These are phyloP conservation scores for Orientallactaga sibirica DNA, from an alignment of 2,797 vertebrate genomes.

Conservation along the genomic window DNA sequence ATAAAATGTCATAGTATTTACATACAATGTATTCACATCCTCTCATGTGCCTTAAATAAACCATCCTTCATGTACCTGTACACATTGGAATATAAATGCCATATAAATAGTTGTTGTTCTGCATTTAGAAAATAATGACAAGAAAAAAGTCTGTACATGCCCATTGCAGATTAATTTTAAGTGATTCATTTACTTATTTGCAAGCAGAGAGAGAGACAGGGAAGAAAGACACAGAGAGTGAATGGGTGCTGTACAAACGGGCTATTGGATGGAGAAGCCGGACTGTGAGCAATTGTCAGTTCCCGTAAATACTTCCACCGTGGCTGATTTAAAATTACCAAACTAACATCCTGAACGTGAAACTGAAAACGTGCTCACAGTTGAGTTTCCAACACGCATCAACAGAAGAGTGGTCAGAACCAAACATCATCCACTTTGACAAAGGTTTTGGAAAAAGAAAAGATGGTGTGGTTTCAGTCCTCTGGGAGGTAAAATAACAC, in stretches of 20 bases:
- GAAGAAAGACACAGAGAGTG: too few relatives aligned
- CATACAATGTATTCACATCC: not conserved
- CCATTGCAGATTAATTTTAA: not conserved
- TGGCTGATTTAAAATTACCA: not conserved
- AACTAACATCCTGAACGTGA: not conserved
- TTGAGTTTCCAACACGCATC: fast-evolving
- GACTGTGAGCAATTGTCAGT: not conserved
- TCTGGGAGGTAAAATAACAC: not conserved
- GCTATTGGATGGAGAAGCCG: not conserved
- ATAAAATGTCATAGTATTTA: not conserved
- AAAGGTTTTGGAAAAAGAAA: not conserved
- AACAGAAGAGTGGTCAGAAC: not conserved
- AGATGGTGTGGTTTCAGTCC: not conserved
- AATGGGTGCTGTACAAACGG: not conserved
- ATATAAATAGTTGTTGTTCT: not conserved
- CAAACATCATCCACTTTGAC: not conserved
- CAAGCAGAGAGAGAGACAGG: too few relatives aligned
- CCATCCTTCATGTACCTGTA: not conserved
- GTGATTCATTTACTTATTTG: too few relatives aligned
- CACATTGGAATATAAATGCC: not conserved
- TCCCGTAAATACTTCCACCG: not conserved
- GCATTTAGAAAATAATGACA: not conserved
- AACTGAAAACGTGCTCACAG: not conserved
- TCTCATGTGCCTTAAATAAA: not conserved
- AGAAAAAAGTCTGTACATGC: not conserved